Conservation (phyloP, 1,140 invertebrate species). For the Arion vulgaris region DNA sequence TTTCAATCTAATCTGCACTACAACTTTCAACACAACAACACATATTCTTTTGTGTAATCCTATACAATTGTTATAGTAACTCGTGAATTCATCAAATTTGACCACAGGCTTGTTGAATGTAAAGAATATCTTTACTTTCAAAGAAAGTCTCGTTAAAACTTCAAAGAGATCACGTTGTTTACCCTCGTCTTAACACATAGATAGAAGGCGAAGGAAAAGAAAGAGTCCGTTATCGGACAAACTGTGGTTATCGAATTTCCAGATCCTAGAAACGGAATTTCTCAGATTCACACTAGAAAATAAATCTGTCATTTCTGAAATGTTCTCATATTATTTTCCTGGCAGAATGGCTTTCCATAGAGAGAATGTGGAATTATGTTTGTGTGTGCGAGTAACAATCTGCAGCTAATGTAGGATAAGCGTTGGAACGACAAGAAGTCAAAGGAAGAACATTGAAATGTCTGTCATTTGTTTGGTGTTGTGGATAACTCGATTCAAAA, state of each 20-base stretch:
- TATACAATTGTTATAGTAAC: too few species aligned
- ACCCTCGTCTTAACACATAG: not conserved
- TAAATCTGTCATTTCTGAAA: not conserved
- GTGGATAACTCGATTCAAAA: too few species aligned
- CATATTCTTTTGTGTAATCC: too few species aligned
- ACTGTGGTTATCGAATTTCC: not conserved
- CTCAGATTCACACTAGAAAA: not conserved
- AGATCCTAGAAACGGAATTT: not conserved
- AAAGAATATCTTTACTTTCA: not conserved
- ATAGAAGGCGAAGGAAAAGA: not conserved
- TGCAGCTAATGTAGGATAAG: too few species aligned
- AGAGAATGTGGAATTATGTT: too few species aligned
- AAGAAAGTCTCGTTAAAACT: not conserved
- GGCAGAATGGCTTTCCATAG: not conserved
- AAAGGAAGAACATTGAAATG: too few species aligned
- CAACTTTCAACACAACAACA: too few species aligned
- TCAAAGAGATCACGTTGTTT: not conserved
- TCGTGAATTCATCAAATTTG: too few species aligned
- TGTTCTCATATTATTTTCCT: not conserved
- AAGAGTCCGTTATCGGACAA: not conserved
- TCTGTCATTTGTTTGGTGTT: too few species aligned
- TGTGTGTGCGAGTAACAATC: too few species aligned
- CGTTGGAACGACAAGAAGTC: too few species aligned
- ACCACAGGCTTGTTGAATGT: not conserved
- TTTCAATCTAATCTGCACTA: too few species aligned